A percentile compares a stretch with the other conserved stretches of the same genome.
phyloP scores from a whole-genome alignment of 2,888 invertebrate genomes.

The Drosophila picticornis region DNA sequence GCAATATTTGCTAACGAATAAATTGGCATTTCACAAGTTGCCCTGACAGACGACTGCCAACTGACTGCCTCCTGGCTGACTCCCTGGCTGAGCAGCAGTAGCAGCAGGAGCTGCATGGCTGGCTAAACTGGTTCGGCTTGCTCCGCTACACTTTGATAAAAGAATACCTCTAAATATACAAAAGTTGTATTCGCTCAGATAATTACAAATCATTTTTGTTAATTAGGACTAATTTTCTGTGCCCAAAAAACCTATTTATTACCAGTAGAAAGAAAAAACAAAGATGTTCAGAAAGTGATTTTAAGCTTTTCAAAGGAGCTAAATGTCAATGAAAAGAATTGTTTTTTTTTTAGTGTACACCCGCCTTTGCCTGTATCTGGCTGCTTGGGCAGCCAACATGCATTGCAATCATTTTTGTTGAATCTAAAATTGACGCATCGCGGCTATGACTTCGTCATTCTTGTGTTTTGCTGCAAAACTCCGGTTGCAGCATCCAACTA shows the following conservation, averaged over 20 bases:
- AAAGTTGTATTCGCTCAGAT: neutral
- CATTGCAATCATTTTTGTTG: slow-evolving; percentile 81
- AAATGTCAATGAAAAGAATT: too few relatives aligned
- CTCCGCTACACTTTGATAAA: slow-evolving; percentile 3
- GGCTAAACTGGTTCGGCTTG: slow-evolving; percentile 47
- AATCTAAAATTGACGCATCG: slow-evolving; percentile 82
- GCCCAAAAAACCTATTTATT: neutral
- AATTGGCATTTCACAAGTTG: slow-evolving; percentile 82
- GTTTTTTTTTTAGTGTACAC: neutral
- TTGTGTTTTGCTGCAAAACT: slow-evolving; percentile 32
- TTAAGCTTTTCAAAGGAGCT: neutral
- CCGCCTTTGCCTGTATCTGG: slow-evolving; percentile 25
- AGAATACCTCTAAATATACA: neutral
- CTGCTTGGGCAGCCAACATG: slow-evolving; percentile 71
- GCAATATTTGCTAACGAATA: slow-evolving; percentile 81
- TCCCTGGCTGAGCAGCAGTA: slow-evolving; percentile 27
- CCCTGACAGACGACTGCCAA: slow-evolving; percentile 74
- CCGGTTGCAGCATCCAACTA: slow-evolving; percentile 53
- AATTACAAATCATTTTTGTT: neutral
- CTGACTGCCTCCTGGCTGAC: slow-evolving; percentile 52
- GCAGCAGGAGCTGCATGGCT: slow-evolving; percentile 18
- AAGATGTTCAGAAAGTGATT: neutral
- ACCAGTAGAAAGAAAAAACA: neutral
- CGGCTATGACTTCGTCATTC: slow-evolving; percentile 81
- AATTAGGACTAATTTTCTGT: neutral